Evolutionary conservation across 2,888 invertebrate species (phyloP).

Genomic region (Leptinotarsa rubiginosa): DNA sequence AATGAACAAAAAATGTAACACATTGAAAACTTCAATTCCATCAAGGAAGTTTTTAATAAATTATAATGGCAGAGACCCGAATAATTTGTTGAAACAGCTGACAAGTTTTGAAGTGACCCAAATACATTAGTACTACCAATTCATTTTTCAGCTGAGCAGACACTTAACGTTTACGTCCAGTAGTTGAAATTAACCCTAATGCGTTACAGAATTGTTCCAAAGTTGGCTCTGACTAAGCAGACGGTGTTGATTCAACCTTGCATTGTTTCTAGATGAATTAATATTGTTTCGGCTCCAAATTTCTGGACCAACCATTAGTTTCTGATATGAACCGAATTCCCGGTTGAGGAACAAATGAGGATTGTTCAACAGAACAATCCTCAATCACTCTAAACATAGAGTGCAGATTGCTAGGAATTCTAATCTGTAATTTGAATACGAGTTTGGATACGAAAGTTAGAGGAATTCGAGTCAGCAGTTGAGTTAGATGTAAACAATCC

Average conservation of each 20-base stretch:
- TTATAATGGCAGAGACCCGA: no score
- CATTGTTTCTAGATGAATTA: slow-evolving; percentile 1
- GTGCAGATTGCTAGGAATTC: background rate
- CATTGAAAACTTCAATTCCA: no score
- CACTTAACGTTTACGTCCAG: background rate
- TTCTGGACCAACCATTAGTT: background rate
- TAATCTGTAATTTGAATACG: background rate
- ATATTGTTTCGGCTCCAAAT: background rate
- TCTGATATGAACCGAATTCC: slow-evolving; percentile 1
- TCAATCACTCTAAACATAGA: no score
- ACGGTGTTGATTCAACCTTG: background rate
- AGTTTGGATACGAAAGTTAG: background rate
- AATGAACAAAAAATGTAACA: no score
- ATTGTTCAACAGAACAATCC: no score
- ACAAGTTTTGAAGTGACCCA: background rate
- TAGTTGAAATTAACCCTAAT: background rate
- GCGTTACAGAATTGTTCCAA: background rate
- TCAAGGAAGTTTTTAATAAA: no score
- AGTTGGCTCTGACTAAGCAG: background rate
- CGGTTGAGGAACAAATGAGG: background rate
- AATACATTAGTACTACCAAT: background rate
- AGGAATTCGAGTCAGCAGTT: no score
- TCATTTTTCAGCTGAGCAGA: background rate
- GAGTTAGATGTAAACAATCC: no score
- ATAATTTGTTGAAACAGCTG: no score